Conservation (phyloP, 2,113 vertebrate species). For the Cricetomys ansorgei region DNA sequence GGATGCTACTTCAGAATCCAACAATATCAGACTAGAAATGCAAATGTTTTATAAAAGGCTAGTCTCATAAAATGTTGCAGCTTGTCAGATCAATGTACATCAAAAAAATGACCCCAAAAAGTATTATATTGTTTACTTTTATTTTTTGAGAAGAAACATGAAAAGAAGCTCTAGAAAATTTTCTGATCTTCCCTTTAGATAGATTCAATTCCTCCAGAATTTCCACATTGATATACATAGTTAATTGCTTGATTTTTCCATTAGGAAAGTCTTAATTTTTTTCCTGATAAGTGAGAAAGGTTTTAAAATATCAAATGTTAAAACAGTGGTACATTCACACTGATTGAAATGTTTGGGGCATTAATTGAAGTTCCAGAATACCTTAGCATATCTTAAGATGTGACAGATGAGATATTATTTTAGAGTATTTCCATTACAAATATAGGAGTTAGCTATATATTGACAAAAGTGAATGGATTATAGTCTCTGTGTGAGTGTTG, state of each 20-base stretch:
- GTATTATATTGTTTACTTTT: neutral
- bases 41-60: neutral
- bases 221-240: neutral
- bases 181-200: neutral
- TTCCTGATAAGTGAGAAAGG: neutral
- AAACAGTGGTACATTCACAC: neutral
- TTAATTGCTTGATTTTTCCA: neutral
- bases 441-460: neutral
- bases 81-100: neutral
- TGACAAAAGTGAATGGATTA: neutral
- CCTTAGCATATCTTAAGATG: neutral
- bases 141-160: neutral
- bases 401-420: neutral
- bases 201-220: slow-evolving; percentile 38
- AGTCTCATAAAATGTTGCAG: neutral
- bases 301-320: neutral
- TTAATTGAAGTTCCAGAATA: slow-evolving; percentile 13
- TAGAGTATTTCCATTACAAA: neutral
- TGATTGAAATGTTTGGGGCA: neutral
- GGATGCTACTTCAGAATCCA: neutral
- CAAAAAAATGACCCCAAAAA: neutral
- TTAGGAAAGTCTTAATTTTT: neutral
- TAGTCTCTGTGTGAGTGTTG: neutral
- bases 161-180: neutral
- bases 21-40: neutral